Conservation (phyloP, 2,888 invertebrate species). For the Dynastes hyllus region DNA sequence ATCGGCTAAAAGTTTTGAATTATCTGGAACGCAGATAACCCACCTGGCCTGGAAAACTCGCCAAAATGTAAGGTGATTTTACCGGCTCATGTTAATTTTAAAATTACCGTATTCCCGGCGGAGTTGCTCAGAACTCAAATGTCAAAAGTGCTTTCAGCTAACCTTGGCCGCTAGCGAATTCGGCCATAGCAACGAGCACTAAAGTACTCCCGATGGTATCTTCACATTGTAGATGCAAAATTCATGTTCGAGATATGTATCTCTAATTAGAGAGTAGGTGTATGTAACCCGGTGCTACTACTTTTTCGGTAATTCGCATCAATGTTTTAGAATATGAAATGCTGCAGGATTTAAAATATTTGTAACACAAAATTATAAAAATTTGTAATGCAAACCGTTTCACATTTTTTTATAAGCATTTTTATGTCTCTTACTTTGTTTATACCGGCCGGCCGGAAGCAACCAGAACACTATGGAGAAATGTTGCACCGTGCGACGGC, state of each 20-base stretch:
- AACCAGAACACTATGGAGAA: no score
- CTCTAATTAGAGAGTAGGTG: conserved; percentile 24
- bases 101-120: conserved; percentile 33
- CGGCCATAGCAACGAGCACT: background rate
- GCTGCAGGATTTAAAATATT: background rate
- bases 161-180: background rate
- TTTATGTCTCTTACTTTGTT: no score
- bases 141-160: conserved; percentile 32
- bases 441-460: no score
- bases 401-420: no score
- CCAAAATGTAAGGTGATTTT: conserved; percentile 26
- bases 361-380: background rate
- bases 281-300: background rate
- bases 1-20: conserved; percentile 33
- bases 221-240: conserved; percentile 9
- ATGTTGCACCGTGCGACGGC: no score
- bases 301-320: background rate
- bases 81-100: conserved; percentile 27
- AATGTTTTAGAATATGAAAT: background rate
- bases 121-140: conserved; percentile 28
- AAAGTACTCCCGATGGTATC: conserved; percentile 17
- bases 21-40: background rate
- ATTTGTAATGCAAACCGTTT: no score
- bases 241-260: conserved; percentile 34
- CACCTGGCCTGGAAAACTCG: background rate